Percentiles rank a stretch among this genome's conserved stretches.
These are phyloP conservation scores for Caenorhabditis remanei DNA, from an alignment of 1,140 invertebrate genomes.

Conservation along the genomic window DNA sequence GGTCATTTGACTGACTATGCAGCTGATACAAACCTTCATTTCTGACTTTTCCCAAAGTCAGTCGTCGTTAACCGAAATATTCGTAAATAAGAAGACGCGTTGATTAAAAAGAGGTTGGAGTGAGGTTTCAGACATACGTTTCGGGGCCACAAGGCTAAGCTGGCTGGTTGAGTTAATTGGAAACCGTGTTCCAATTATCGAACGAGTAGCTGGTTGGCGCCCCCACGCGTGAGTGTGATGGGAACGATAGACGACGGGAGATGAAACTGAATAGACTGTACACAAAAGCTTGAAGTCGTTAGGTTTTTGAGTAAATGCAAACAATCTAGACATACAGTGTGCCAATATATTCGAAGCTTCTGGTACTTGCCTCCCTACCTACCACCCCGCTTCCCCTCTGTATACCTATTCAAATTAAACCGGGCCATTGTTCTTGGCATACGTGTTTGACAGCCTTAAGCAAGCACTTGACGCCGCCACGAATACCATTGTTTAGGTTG, in stretches of 20 bases:
- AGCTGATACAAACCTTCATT: conserved; percentile 12
- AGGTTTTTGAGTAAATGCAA: conserved; percentile 52
- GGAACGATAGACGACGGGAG: background rate
- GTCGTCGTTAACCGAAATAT: background rate
- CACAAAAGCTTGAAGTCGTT: conserved; percentile 46
- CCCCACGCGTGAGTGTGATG: background rate
- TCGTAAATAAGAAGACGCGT: background rate
- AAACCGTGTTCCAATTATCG: conserved; percentile 52
- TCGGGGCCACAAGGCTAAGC: conserved; percentile 20
- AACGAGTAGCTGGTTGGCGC: conserved; percentile 18
- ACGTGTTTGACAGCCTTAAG: conserved; percentile 55
- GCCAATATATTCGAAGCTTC: conserved; percentile 32
- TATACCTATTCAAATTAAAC: conserved; percentile 53
- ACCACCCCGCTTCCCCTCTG: background rate
- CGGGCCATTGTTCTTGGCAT: conserved; percentile 53
- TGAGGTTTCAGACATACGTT: conserved; percentile 39
- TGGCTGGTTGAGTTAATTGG: conserved; percentile 50
- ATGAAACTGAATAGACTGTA: conserved; percentile 43
- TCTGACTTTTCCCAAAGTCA: background rate
- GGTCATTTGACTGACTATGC: conserved; percentile 38
- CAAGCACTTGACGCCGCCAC: conserved; percentile 52
- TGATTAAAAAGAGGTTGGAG: conserved; percentile 19
- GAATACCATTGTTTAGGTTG: conserved; percentile 53
- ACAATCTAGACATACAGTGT: conserved; percentile 40
- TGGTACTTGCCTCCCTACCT: background rate